Base-by-base conservation (phyloP, 1,140 invertebrate genomes). In the Melanaphis sacchari region DNA sequence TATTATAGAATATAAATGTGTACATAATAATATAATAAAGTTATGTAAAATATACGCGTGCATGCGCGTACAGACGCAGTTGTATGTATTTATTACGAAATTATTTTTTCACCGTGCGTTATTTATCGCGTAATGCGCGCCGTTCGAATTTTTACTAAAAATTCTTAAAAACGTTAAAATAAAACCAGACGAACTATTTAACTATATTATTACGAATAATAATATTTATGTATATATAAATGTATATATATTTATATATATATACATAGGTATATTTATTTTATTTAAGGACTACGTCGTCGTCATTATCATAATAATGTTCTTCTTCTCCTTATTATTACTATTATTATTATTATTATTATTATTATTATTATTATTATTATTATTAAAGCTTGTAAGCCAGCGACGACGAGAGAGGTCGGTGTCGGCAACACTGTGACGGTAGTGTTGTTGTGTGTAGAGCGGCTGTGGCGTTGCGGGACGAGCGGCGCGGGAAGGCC, bases 351-450 rank as follows among this genome's bases (percentile, higher is more conserved):
- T 6, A 31, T 76, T 3, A 3, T 76, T 36, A 4, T 84, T 81
- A 24, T 84, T 92, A 26, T 91, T 52, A 84, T 92, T 92, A 92
- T 92, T 54, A 92, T 52, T 49, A 93, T 84, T 93, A 41, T 93
- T 93, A 52, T 93, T 66, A 90, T 59, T 90, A 41, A 90, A 90
- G 89, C 89, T 90, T 36, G 91, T 66, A 89, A 93, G 91, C 36
- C 24, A 87, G 82, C 52, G 46, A 43, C 81, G 49, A 93, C 36
- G 91, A 91, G 91, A 93, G 94, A 93, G 93, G 91, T 82, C 88
- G 88, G 88, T 89, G 88, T 89, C 88, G 88, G 88, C 88, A 89
- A 89, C 88, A 89, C 88, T 89, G 88, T 89, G 46, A 49, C n/a
- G 84, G 84, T 87, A 87, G 43, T 89, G 84, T 89, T 52, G 43